These are phyloP conservation scores for Hemichromis elongatus DNA, from an alignment of 2,113 vertebrate genomes.

Conservation along the genomic window DNA sequence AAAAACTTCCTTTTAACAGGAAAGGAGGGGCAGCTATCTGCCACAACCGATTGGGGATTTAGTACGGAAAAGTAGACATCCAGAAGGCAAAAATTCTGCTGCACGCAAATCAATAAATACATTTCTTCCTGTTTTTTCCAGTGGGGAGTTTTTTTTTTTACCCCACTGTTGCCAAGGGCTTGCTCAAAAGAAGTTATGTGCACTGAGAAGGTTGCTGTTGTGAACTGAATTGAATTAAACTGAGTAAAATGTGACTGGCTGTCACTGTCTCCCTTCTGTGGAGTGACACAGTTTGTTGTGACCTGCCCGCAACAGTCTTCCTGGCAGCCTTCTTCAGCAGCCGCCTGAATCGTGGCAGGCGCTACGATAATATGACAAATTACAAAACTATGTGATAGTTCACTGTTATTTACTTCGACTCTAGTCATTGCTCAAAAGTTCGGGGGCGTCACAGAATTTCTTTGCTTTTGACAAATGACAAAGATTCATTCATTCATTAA, in stretches of 20 bases:
- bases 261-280: neutral
- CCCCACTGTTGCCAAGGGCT: neutral
- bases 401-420: neutral
- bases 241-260: neutral
- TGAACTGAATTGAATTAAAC: neutral
- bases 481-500: neutral
- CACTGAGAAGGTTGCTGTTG: neutral
- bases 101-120: neutral
- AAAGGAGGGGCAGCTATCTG: neutral
- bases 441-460: neutral
- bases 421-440: neutral
- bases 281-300: neutral
- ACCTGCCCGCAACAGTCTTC: too few relatives aligned
- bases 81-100: neutral
- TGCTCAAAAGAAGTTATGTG: neutral
- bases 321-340: neutral
- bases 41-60: neutral
- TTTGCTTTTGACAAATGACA: neutral
- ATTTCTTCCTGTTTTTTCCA: neutral
- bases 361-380: neutral
- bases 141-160: neutral
- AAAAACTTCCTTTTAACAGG: neutral
- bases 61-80: fast-evolving
- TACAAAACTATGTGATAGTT: neutral
- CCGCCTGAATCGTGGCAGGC: neutral